These are phyloP conservation scores for Lymantria dispar DNA, from an alignment of 2,888 invertebrate species.

Conservation along the genomic window DNA sequence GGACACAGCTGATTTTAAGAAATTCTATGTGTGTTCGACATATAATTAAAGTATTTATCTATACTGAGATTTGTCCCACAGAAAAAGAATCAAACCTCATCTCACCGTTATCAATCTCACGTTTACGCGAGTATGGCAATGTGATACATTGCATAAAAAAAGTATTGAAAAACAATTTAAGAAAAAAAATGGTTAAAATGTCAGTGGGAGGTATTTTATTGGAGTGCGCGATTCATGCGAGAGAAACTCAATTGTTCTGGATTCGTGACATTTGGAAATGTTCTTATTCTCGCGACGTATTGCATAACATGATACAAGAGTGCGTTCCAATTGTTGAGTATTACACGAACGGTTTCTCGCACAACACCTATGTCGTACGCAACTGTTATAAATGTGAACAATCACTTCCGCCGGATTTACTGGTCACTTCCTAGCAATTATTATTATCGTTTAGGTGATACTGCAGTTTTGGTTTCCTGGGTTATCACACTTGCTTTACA, in stretches of 20 bases:
- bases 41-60: too few relatives aligned
- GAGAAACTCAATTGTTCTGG: conserved; percentile 39
- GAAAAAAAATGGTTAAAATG: background rate
- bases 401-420: conserved; percentile 61
- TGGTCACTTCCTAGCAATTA: conserved; percentile 47
- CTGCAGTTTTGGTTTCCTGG: conserved; percentile 42
- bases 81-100: too few relatives aligned
- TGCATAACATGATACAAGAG: conserved; percentile 32
- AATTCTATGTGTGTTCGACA: too few relatives aligned
- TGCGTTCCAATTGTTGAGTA: conserved; percentile 37
- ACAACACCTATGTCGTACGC: conserved; percentile 38
- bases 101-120: too few relatives aligned
- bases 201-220: conserved; percentile 23
- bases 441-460: conserved; percentile 34
- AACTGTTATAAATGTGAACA: conserved; percentile 40
- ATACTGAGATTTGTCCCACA: too few relatives aligned
- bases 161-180: too few relatives aligned
- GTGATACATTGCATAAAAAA: too few relatives aligned
- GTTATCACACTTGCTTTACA: conserved; percentile 6
- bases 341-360: conserved; percentile 39
- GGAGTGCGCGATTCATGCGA: conserved; percentile 23
- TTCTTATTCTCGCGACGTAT: conserved; percentile 34
- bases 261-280: conserved; percentile 44
- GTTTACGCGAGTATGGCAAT: too few relatives aligned
- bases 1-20: too few relatives aligned